phyloP scores from a whole-genome alignment of 2,113 vertebrate genomes.

The Halcyon malimbica region DNA sequence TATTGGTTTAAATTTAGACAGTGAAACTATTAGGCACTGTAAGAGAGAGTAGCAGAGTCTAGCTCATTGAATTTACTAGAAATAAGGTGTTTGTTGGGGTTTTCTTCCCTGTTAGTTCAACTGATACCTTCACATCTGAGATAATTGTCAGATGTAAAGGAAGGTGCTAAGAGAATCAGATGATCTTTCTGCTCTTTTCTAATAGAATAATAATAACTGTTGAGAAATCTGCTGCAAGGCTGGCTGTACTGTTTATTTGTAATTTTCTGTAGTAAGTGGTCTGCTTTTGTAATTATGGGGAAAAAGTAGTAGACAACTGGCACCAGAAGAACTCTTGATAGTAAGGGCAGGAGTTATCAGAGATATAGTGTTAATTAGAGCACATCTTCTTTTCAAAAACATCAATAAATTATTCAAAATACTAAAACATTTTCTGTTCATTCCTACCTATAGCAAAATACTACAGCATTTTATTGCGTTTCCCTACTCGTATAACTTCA shows the following conservation, averaged over 20 bases:
- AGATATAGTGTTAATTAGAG: conserved; percentile 41
- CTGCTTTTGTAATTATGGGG: not conserved
- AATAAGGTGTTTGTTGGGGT: not conserved
- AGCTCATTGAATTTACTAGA: not conserved
- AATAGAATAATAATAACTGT: not conserved
- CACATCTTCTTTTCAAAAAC: conserved; percentile 48
- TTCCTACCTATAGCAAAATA: conserved; percentile 18
- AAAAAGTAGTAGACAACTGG: not conserved
- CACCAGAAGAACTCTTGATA: conserved; percentile 18
- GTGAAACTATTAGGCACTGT: not conserved
- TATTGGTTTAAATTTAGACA: not conserved
- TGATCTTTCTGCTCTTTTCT: not conserved
- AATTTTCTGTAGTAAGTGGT: not conserved
- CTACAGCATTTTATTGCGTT: not conserved
- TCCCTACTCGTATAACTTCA: not conserved
- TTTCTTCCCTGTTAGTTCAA: not conserved
- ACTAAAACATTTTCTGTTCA: conserved; percentile 35
- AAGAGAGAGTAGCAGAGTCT: not conserved
- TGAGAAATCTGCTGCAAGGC: not conserved
- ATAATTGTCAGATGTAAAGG: not conserved
- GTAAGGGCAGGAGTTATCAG: not conserved
- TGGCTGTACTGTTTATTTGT: not conserved
- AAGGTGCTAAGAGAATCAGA: not conserved
- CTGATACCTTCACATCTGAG: not conserved
- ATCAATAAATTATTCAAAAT: conserved; percentile 60